Evolutionary conservation across 2,888 invertebrate species (phyloP), one percentile per base, ranked within the genome.

Genomic region (Pseudolycoriella hygida): DNA sequence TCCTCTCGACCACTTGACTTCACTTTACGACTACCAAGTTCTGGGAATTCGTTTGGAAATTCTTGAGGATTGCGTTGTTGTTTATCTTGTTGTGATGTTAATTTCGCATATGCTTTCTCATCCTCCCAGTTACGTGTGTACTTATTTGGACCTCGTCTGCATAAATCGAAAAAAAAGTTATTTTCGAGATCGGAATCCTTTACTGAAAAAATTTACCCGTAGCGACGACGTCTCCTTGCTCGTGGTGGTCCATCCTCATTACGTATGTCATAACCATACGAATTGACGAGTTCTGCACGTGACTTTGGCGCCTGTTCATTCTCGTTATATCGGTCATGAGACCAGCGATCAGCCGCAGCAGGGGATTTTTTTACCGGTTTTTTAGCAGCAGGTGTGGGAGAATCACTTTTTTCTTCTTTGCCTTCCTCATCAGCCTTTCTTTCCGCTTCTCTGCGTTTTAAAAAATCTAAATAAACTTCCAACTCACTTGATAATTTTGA

Each of bases 91-190:
- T 56, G 62, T 3, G 17, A 39, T 17, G 15, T 19, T 12, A 1
- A 67, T 52, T 84, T 77, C 17, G 74, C 70, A 60, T 90, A 92
- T 0, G 90, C 90, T 57, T 85, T 85, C 59, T 87, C 88, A 59
- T 92, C 90, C 59, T 90, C 88, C 89, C 90, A 92, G 48, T 86
- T 88, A 11, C 90, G 74, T 0, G 84, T 87, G 62, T 92, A 92
- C 61, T 89, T 90, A 60, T 82, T 89, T 0, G 90, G 90, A 1
- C 90, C 89, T 45, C 90, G 85, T 0, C 85, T 85, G n/a, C n/a
- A 56, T 40, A 53, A 52, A 47, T 11, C 43, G 39, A 43, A 43
- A 5, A 44, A 49, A 46, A 41, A 30, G n/a, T n/a, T n/a, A n/a
- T n/a, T n/a, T n/a, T n/a, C n/a, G n/a, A n/a, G n/a, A 25, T 25